Base-by-base conservation (phyloP, 1,140 invertebrate species). In the Acyrthosiphon pisum region DNA sequence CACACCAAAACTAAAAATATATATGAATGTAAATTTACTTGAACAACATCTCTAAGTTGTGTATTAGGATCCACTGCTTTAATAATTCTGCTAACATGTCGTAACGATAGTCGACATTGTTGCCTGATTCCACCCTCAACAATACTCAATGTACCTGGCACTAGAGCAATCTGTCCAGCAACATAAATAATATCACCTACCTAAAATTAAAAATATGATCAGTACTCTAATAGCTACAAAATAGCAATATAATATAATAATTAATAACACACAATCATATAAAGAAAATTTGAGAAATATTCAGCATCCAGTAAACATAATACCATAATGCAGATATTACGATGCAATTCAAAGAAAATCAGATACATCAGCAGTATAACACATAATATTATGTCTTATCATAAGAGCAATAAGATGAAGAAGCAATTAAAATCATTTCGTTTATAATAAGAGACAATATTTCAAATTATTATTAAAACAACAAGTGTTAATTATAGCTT, bases 161-260 rank as follows among this genome's bases (percentile, higher is more conserved):
- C 96, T 94, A 99, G 95, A 26, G 97, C 98, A 94, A 99, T 99
- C 96, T 99, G 98, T 26, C 98, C 98, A 94, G 98, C 98, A 41
- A 99, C 96, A 95, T 97, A 97, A 60, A 98, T 97, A 94, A 98
- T 97, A 94, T 98, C 97, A 91, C 97, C 97, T 76, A 98, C 96
- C 97, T 97, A 94, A 20, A 95, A 94, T 84, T 35, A 56, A 76
- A 35, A 68, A 56, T 53, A 35, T n/a, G 30, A 68, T n/a, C 0
- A 53, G 26, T 53, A 53, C 11, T 37, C 7, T 35, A 90, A 35
- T 50, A 14, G 26, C 7, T 6, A 35, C 6, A 6, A 81, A 81
- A 81, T 6, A 68, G 4, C 9, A n/a, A 26, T 60, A 41, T 41
- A 4, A 68, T n/a, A n/a, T n/a, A n/a, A n/a, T 8, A 60, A 41